Conservation (phyloP, 92 coral and sea anemone species). For the Parazoanthus darwini region DNA sequence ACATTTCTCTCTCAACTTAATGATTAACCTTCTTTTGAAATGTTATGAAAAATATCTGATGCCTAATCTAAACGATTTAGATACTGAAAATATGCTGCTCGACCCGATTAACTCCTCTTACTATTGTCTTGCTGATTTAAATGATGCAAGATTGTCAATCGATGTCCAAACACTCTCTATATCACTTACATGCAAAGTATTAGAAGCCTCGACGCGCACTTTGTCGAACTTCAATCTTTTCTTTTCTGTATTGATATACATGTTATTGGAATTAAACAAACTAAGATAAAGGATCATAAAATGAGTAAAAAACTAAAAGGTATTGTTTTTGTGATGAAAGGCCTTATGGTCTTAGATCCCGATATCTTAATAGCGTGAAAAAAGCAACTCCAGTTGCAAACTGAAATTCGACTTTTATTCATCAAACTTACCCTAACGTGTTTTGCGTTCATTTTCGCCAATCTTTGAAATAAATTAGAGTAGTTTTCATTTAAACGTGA, state of each 20-base stretch:
- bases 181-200: background rate
- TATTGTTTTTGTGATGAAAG: background rate
- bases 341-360: too few relatives aligned
- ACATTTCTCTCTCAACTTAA: constrained; percentile 8
- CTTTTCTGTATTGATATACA: constrained; percentile 10
- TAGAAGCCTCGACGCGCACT: constrained; percentile 4
- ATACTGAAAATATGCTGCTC: constrained; percentile 29
- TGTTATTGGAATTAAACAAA: constrained; percentile 23
- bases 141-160: background rate
- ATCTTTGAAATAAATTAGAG: too few relatives aligned
- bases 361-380: too few relatives aligned
- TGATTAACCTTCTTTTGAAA: constrained; percentile 41
- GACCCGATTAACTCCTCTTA: background rate
- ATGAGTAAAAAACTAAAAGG: constrained; percentile 10
- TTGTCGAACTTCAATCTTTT: background rate
- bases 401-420: too few relatives aligned
- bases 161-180: background rate
- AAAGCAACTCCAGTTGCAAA: too few relatives aligned
- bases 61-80: constrained; percentile 12
- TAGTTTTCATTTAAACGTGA: too few relatives aligned
- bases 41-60: constrained; percentile 34
- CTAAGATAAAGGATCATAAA: background rate
- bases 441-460: too few relatives aligned
- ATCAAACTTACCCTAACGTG: too few relatives aligned
- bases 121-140: background rate